Evolutionary conservation across 1,140 invertebrate genomes (phyloP).

Genomic region (Penaeus indicus): DNA sequence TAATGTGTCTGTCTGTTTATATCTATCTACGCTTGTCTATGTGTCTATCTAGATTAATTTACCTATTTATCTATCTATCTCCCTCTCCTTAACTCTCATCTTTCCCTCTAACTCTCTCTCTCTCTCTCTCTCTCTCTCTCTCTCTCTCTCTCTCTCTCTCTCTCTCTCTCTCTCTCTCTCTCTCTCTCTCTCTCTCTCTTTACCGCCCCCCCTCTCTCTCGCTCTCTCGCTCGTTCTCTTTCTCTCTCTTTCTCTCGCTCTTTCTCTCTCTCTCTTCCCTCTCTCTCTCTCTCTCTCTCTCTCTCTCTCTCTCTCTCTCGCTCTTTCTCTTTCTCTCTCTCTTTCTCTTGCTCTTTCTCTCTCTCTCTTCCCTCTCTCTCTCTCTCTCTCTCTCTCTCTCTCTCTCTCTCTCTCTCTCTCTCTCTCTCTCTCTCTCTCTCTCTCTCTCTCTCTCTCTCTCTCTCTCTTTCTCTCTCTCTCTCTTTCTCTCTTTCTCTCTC

Average conservation of each 20-base stretch:
- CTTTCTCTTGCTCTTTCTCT: neutral
- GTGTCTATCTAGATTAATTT: neutral
- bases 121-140: slow-evolving; percentile 30
- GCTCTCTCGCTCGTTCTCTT: slow-evolving; percentile 21
- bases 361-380: too few relatives aligned
- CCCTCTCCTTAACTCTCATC: too few relatives aligned
- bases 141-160: slow-evolving; percentile 53
- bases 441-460: too few relatives aligned
- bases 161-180: slow-evolving; percentile 47
- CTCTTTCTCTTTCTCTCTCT: too few relatives aligned
- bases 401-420: neutral
- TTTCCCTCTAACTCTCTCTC: too few relatives aligned
- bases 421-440: too few relatives aligned
- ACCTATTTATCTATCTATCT: neutral
- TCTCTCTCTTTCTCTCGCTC: slow-evolving; percentile 52
- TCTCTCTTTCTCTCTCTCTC: too few relatives aligned
- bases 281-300: slow-evolving; percentile 21
- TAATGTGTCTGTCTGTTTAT: neutral
- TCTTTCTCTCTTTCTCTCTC: neutral
- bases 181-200: slow-evolving; percentile 55
- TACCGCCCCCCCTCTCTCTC: slow-evolving; percentile 46
- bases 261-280: slow-evolving; percentile 35
- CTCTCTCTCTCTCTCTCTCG: neutral
- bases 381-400: neutral
- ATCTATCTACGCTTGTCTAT: neutral